These are phyloP conservation scores for Gari tellinella DNA, from an alignment of 2,888 invertebrate species.

Conservation along the genomic window DNA sequence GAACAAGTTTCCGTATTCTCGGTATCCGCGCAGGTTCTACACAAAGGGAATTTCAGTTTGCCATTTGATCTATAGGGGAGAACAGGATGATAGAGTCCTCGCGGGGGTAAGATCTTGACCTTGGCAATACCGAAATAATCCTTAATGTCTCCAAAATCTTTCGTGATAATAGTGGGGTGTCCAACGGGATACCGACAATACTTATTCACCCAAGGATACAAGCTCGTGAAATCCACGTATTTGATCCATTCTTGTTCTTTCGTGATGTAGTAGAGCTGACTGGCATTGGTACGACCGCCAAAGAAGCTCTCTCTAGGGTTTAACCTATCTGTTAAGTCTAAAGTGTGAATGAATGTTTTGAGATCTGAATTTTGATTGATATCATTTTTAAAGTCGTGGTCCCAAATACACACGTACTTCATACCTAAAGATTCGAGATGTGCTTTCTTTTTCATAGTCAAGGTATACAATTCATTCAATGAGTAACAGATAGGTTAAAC, in stretches of 20 bases:
- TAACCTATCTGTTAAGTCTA: constrained; percentile 11
- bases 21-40: constrained; percentile 68
- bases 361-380: constrained; percentile 58
- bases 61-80: constrained; percentile 72
- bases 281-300: constrained; percentile 69
- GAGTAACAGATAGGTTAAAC: constrained; percentile 36
- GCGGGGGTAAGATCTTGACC: constrained; percentile 69
- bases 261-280: constrained; percentile 60
- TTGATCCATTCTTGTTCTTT: constrained; percentile 49
- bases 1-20: constrained; percentile 69
- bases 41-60: constrained; percentile 81
- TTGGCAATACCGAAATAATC: constrained; percentile 69
- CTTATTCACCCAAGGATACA: constrained; percentile 67
- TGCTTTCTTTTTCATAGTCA: constrained; percentile 6
- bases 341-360: constrained; percentile 56
- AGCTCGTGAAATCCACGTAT: constrained; percentile 53
- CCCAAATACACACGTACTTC: constrained; percentile 7
- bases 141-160: constrained; percentile 47
- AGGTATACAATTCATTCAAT: constrained; percentile 9
- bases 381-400: constrained; percentile 21
- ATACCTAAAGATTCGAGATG: constrained; percentile 7
- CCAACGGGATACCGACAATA: constrained; percentile 65
- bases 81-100: constrained; percentile 75
- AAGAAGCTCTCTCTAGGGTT: constrained; percentile 52
- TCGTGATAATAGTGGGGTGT: constrained; percentile 60